Conservation (phyloP, 2,888 invertebrate species). For the Brachyptera putata region DNA sequence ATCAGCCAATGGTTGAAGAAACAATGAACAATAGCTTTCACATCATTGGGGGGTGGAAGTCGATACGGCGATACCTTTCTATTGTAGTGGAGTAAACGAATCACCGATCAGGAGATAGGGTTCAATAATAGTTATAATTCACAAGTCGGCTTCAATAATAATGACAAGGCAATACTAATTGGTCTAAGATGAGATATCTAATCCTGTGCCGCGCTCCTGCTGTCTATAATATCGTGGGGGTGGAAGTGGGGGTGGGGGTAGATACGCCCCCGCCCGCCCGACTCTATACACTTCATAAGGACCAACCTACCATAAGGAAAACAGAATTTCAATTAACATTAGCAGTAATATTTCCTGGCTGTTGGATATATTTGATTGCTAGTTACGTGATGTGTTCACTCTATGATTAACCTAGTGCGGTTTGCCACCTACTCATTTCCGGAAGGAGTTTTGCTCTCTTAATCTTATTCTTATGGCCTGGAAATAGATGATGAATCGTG, state of each 20-base stretch:
- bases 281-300: too few species aligned
- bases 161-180: constrained; percentile 47
- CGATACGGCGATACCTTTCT: too few species aligned
- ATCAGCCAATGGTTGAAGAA: too few species aligned
- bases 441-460: neutral
- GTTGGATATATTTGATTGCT: constrained; percentile 1
- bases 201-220: constrained; percentile 35
- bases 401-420: constrained; percentile 5
- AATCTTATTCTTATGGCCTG: neutral
- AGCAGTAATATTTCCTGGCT: constrained; percentile 9
- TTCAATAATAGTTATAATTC: too few species aligned
- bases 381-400: neutral
- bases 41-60: too few species aligned
- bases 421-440: constrained; percentile 18
- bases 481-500: neutral
- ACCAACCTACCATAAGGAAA: neutral
- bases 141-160: too few species aligned
- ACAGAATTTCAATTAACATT: constrained; percentile 22
- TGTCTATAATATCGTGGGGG: neutral
- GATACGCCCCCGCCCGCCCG: constrained; percentile 3
- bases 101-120: too few species aligned
- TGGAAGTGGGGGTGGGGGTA: neutral
- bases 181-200: constrained; percentile 47
- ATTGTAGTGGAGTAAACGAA: too few species aligned
- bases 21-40: too few species aligned